Evolutionary conservation across 2,113 vertebrate genomes (phyloP).

Genomic region (Cephalopholis sonnerati): DNA sequence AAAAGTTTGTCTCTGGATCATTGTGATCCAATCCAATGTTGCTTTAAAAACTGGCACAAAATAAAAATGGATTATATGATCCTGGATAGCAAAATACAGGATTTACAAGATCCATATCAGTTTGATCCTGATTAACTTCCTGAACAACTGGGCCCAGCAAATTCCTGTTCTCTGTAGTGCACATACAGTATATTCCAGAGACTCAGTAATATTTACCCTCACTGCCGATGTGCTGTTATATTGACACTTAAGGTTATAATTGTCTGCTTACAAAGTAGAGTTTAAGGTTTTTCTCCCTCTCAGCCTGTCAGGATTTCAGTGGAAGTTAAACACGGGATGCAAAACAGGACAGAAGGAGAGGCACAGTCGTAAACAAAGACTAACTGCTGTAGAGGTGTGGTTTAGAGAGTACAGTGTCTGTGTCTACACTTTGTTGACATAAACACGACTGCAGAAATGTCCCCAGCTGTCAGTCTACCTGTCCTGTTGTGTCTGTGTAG

Average conservation of each 20-base stretch:
- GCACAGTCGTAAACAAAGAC: neutral
- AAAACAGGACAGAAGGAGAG: neutral
- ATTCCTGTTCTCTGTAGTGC: neutral
- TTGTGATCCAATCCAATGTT: too few species aligned
- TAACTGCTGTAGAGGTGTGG: neutral
- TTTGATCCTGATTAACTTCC: too few species aligned
- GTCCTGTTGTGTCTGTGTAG: neutral
- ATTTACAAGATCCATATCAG: too few species aligned
- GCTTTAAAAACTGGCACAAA: too few species aligned
- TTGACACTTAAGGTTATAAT: neutral
- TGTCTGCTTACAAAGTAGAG: neutral
- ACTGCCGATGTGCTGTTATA: neutral
- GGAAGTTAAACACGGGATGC: neutral
- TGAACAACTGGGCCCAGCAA: fast-evolving
- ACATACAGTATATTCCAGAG: neutral
- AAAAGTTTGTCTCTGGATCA: too few species aligned
- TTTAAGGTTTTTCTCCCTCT: neutral
- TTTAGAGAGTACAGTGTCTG: neutral
- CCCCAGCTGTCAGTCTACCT: constrained; percentile 8
- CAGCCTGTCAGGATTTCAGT: neutral
- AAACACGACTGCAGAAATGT: neutral
- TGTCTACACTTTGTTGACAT: constrained; percentile 12
- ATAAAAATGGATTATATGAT: too few species aligned
- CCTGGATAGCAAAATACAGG: too few species aligned
- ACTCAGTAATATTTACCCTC: neutral